Evolutionary conservation across 2,888 invertebrate genomes (phyloP).

Genomic region (Strigamia crassipes): DNA sequence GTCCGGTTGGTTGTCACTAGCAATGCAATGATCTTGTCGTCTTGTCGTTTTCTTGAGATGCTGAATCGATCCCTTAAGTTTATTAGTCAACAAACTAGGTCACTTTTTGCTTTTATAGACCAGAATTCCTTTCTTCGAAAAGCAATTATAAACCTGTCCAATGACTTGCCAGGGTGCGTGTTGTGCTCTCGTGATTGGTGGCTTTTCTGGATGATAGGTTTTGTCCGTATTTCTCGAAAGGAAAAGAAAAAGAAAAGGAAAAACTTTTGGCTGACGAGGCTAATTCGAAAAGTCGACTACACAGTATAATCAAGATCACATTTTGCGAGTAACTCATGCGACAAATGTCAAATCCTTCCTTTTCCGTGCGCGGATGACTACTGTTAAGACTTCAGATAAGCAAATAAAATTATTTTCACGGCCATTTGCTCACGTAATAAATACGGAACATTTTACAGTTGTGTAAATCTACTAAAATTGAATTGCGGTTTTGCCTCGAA

Average conservation of each 20-base stretch:
- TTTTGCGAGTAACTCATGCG: conserved; percentile 15
- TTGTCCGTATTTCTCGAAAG: neutral
- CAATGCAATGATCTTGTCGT: conserved; percentile 43
- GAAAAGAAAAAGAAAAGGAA: conserved; percentile 1
- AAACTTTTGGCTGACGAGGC: conserved; percentile 38
- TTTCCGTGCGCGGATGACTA: neutral
- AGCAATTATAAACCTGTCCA: conserved; percentile 40
- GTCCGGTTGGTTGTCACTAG: conserved; percentile 47
- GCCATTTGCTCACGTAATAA: conserved; percentile 1
- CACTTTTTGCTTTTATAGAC: conserved; percentile 1
- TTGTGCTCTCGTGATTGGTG: conserved; percentile 32
- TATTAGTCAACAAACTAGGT: conserved; percentile 31
- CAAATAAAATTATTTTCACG: conserved; percentile 3
- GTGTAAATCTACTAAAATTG: neutral
- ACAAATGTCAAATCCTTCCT: conserved; percentile 8
- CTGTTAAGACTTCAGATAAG: neutral
- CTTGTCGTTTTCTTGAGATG: conserved; percentile 24
- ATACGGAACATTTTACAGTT: neutral
- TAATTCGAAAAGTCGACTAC: conserved; percentile 11
- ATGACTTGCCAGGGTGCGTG: conserved; percentile 24
- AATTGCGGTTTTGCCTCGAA: neutral
- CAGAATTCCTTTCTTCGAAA: conserved; percentile 27
- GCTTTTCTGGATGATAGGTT: conserved; percentile 36
- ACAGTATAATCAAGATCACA: conserved; percentile 24
- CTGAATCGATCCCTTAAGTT: conserved; percentile 12